These are phyloP conservation scores for roundworm (Caenorhabditis elegans) DNA, from an alignment of 1,140 invertebrate genomes.

Conservation along the genomic window DNA sequence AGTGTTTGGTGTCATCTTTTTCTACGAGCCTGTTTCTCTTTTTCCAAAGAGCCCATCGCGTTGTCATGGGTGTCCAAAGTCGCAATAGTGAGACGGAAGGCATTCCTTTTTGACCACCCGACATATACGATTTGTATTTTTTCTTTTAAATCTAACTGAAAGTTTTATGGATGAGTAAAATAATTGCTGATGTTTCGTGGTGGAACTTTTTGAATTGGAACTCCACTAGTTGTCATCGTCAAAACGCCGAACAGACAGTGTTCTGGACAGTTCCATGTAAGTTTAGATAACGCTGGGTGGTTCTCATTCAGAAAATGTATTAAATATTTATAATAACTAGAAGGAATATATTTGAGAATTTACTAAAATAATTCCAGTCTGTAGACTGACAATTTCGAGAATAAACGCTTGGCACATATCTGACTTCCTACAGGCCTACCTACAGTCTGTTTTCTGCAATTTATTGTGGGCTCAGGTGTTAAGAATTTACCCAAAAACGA, in stretches of 20 bases:
- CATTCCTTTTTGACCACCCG: constrained; percentile 14
- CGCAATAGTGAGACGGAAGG: constrained; percentile 13
- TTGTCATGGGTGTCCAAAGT: constrained; percentile 1
- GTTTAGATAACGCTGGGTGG: not conserved
- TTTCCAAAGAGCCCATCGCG: not conserved
- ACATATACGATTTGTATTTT: not conserved
- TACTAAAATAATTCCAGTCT: too few species aligned
- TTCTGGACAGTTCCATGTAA: constrained; percentile 27
- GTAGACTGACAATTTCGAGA: too few species aligned
- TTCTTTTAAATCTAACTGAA: not conserved
- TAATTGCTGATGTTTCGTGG: constrained; percentile 20
- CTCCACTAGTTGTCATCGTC: constrained; percentile 19
- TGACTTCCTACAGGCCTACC: too few species aligned
- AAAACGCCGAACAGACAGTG: constrained; percentile 17
- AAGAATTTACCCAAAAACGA: too few species aligned
- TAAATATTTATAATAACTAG: too few species aligned
- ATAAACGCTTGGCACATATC: too few species aligned
- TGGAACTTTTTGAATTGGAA: constrained; percentile 32
- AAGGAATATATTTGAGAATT: too few species aligned
- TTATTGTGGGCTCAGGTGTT: too few species aligned
- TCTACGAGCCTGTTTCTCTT: not conserved
- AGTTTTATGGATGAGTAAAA: constrained; percentile 28
- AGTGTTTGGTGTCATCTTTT: constrained; percentile 18
- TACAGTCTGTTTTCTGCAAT: too few species aligned
- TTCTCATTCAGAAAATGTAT: too few species aligned